phyloP scores from a whole-genome alignment of 2,888 invertebrate genomes.

The Oligia fasciuncula region DNA sequence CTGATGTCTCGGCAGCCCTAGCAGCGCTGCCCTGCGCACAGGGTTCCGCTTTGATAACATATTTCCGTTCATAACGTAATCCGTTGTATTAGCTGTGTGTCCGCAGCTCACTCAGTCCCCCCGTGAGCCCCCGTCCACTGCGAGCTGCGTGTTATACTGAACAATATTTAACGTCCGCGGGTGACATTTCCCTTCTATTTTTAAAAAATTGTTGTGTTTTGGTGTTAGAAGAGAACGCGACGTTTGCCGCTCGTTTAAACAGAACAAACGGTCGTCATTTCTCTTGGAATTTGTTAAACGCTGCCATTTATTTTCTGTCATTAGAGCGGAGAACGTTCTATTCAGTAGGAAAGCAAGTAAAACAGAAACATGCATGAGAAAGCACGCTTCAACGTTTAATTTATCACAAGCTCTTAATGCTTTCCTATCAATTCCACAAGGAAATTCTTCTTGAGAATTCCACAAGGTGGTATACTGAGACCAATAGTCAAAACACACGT shows the following conservation, averaged over 20 bases:
- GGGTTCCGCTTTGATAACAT: slow-evolving; percentile 13
- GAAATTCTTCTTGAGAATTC: slow-evolving; percentile 17
- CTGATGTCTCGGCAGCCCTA: not conserved
- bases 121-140: not conserved
- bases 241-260: slow-evolving; percentile 44
- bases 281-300: slow-evolving; percentile 42
- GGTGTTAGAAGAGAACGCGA: slow-evolving; percentile 41
- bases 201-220: slow-evolving; percentile 48
- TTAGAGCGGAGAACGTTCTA: slow-evolving; percentile 25
- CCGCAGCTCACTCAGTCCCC: slow-evolving; percentile 1
- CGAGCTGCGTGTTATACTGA: not conserved
- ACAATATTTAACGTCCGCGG: not conserved
- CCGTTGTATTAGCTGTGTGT: not conserved
- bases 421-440: slow-evolving; percentile 14
- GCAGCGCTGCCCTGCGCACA: not conserved
- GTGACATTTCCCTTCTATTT: slow-evolving; percentile 53
- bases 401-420: slow-evolving; percentile 30
- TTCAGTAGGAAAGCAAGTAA: slow-evolving; percentile 26
- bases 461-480: slow-evolving; percentile 8
- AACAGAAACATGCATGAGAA: slow-evolving; percentile 22
- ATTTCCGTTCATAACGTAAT: slow-evolving; percentile 20
- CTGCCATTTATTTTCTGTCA: slow-evolving; percentile 48
- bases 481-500: slow-evolving; percentile 48
- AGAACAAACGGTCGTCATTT: slow-evolving; percentile 54
- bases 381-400: slow-evolving; percentile 28